These are phyloP conservation scores for Magallana angulata DNA, from an alignment of 1,140 invertebrate species.

Conservation along the genomic window DNA sequence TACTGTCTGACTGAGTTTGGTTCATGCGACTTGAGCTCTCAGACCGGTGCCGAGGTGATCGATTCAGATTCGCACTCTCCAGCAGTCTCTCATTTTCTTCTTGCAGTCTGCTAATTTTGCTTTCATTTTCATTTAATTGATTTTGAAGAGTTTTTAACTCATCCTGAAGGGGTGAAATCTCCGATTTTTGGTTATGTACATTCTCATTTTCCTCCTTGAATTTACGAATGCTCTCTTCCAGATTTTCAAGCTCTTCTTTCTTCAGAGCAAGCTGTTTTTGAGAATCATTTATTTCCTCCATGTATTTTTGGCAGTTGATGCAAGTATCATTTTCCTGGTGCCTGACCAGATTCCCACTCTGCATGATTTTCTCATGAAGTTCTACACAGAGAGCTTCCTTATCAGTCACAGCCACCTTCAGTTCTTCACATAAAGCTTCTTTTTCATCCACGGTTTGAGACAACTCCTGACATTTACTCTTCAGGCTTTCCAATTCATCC, in stretches of 20 bases:
- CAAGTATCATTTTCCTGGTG: neutral
- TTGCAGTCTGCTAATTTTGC: constrained; percentile 10
- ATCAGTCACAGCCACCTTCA: neutral
- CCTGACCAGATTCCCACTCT: neutral
- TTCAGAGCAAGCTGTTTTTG: neutral
- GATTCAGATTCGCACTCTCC: neutral
- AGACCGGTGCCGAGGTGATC: neutral
- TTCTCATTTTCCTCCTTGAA: constrained; percentile 9
- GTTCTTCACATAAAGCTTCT: neutral
- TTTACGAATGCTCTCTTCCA: neutral
- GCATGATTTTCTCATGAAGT: constrained; percentile 21
- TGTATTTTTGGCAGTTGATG: neutral
- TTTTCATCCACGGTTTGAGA: constrained; percentile 6
- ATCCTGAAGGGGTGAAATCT: neutral
- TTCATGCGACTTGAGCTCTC: neutral
- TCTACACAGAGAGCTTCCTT: constrained; percentile 7
- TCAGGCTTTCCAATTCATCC: neutral
- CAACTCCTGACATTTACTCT: neutral
- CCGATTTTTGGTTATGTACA: neutral
- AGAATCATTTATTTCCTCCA: neutral
- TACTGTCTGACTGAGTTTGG: neutral
- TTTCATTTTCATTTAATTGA: constrained; percentile 14
- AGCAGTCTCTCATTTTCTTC: constrained; percentile 19
- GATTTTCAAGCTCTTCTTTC: neutral
- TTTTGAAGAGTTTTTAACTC: neutral